Base-by-base conservation (phyloP, 2,113 vertebrate genomes). In the Sylvilagus bachmani region DNA sequence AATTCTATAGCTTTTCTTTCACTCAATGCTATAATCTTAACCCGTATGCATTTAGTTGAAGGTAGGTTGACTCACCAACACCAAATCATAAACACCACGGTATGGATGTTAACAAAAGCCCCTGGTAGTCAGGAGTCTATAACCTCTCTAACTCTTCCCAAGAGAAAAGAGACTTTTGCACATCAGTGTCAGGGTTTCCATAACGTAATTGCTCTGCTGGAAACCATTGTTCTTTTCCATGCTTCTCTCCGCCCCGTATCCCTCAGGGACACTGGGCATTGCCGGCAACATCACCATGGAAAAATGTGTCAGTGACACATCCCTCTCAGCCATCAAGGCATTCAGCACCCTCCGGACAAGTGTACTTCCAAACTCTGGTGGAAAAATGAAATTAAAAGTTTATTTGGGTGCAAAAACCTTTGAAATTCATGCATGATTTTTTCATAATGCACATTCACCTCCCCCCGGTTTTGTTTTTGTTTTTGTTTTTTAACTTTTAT, bases 141-240 rank as follows among this genome's bases (percentile, higher is more conserved):
- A 92, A 82, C 36, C 49, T 77, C 84, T 49, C 74, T 81, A 66
- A 58, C 11, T 38, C 31, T 81, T 89, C 78, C 92, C 86, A 73
- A 90, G n/a, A 96, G 96, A 86, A 96, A 89, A 96, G 64, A 96
- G 75, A 77, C 38, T 17, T 93, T 66, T 93, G 71, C 80, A 85
- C 83, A 94, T 71, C 58, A 36, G 53, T 27, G 83, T 96, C 96
- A 96, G 75, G 93, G 44, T 96, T 97, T 96, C 96, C 96, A 94
- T 95, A 79, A 73, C 49, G 81, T 81, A 95, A 96, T 74, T 86
- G n/a, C 90, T 55, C 67, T 94, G n/a, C 83, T 91, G 95, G 85
- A 96, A 97, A 97, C 94, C 89, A 91, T 25, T 92, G 86, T 95
- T 93, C 91, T 96, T 96, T 97, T 95, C 96, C 94, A 94, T 94